Base-by-base conservation (phyloP, 1,140 invertebrate species). In the Bicyclus anynana region DNA sequence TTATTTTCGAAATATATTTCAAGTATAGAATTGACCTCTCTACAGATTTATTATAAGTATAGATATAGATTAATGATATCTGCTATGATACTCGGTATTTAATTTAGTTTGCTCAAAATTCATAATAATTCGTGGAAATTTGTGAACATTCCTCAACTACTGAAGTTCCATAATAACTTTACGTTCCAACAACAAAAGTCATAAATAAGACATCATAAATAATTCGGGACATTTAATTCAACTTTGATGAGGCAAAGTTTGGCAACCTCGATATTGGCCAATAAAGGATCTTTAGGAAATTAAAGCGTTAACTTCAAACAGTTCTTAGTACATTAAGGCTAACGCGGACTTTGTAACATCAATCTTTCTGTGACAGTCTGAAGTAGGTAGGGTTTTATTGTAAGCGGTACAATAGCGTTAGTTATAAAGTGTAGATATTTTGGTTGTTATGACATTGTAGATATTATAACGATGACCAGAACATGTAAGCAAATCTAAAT, bases 161-260 rank as follows among this genome's bases (percentile, higher is more conserved):
- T 23, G 4, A 33, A 33, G 29, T 33, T 12, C 10, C 26, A 27
- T 27, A 33, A n/a, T 23, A 33, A 33, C 29, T 33, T 33, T 12
- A 33, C 29, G 29, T 33, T 33, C 29, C 29, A 33, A 33, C 29
- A 33, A 33, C 29, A 44, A 20, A 12, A 44, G 18, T 44, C 40
- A 44, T 20, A 20, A 18, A 44, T 44, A 20, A 17, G 10, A 18
- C 16, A 44, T 44, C 16, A 44, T 44, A 44, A 44, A 44, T 44
- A 44, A 20, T 52, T 52, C 20, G 35, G 21, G 14, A 52, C 35
- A 52, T 52, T 52, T 35, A 52, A 27, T 40, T 51, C 21, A 51
- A 51, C 7, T 51, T 52, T 52, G 50, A 52, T 42, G 50, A 52
- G 37, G 23, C 37, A 27, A 52, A 52, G 16, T 52, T 52, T 52